Base-by-base conservation (phyloP, 53 echinoderm and acorn worm genomes). In the Pentamera pediparva region DNA sequence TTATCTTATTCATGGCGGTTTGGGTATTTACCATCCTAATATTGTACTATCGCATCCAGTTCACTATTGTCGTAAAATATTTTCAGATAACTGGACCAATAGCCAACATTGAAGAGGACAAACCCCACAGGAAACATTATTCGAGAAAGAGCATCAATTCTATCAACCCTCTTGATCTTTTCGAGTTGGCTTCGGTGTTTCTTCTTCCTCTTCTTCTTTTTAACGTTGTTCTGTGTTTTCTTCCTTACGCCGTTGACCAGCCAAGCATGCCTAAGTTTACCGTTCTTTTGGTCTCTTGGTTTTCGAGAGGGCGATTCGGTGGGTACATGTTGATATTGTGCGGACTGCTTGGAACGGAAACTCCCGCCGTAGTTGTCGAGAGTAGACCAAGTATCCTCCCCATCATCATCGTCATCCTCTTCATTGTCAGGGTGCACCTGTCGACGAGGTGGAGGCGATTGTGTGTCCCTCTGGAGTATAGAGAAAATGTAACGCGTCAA, bases 1-100 rank as follows among this genome's bases (percentile, higher is more conserved):
- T n/a, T n/a, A n/a, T n/a, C n/a, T n/a, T n/a, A n/a, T n/a, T n/a
- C n/a, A n/a, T n/a, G n/a, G n/a, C n/a, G n/a, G n/a, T n/a, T n/a
- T n/a, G n/a, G n/a, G n/a, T n/a, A n/a, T n/a, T n/a, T n/a, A n/a
- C n/a, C n/a, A n/a, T n/a, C 25, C 28, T 54, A 67, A 67, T 43
- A 67, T 67, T 67, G 67, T 15, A 67, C 67, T 25, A 67, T 21
- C 5, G 67, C 67, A 22, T 39, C 40, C 5, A 67, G 45, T 22
- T 22, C 18, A 12, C 29, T 30, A 4, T 41, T 67, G 30, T 30
- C 29, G 55, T 34, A 72, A 4, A 84, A 77, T 20, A 84, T 61
- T 22, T 78, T 82, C 13, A 98, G 81, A 79, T 98, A 98, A 59
- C 86, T 85, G 21, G 82, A 78, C 98, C 92, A 92, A 76, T 98